Base-by-base conservation (phyloP, 35 echinoderm and acorn worm genomes). In the Holothuria glaberrima region DNA sequence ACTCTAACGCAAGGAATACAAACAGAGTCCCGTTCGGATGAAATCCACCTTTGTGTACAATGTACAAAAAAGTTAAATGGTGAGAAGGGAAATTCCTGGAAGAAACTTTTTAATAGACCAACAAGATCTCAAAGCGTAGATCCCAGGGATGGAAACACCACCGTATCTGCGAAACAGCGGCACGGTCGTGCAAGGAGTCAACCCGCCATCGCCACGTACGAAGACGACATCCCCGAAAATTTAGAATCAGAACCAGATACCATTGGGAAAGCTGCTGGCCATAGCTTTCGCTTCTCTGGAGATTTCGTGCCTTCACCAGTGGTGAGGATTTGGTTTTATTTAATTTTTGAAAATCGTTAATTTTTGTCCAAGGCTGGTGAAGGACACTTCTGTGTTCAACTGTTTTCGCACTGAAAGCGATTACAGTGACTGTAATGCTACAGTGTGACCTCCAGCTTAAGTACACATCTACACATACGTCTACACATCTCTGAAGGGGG, bases 301-400 rank as follows among this genome's bases (percentile, higher is more conserved):
- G 50, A 82, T 24, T 50, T 60, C 26, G 79, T 82, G 79, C 79
- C 79, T 82, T 82, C 79, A 33, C 79, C 79, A 59, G 36, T 82
- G 79, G 79, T 82, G 48, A 82, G 79, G 24, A 54, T 9, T 54
- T 54, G 16, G 50, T 54, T 54, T 54, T 54, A 54, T 54, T 54
- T 9, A 17, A 54, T 54, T 54, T 54, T 54, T 41, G 36, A 54
- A 54, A 54, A 54, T 54, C 9, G 50, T 54, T 54, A 14, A 54
- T 12, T 54, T 54, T 54, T 54, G 36, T 7, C 50, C 50, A 9
- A 54, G 50, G 50, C 50, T 54, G 5, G 50, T 54, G 50, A 54
- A 54, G 50, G 9, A 17, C 50, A 17, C 50, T 54, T 54, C 5
- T 9, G 50, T 14, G 10, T 54, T 14, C 0, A 54, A 54, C 50